Conservation (phyloP, 1,140 invertebrate species). For the Physella acuta region DNA sequence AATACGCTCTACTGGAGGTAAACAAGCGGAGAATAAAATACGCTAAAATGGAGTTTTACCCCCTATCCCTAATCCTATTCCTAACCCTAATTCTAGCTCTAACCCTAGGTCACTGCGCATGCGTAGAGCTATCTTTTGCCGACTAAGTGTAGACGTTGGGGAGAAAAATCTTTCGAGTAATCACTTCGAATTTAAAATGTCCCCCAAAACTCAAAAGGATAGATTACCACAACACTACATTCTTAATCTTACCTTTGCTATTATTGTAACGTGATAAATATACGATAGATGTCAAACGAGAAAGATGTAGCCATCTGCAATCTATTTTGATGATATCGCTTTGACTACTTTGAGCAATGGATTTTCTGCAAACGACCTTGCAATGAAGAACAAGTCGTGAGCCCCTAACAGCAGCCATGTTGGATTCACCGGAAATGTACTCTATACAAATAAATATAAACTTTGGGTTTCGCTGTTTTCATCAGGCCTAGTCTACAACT, state of each 20-base stretch:
- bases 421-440: not conserved
- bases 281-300: not conserved
- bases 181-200: not conserved
- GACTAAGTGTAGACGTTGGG: not conserved
- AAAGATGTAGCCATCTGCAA: not conserved
- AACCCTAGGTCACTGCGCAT: not conserved
- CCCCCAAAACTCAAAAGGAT: not conserved
- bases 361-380: conserved; percentile 31
- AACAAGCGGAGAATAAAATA: too few species aligned
- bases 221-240: not conserved
- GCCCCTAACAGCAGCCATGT: conserved; percentile 29
- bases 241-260: not conserved
- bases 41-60: too few species aligned
- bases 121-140: not conserved
- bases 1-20: too few species aligned
- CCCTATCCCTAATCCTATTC: too few species aligned
- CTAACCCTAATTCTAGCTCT: too few species aligned
- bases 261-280: not conserved
- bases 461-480: too few species aligned
- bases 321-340: not conserved
- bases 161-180: not conserved
- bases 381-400: conserved; percentile 25
- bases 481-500: too few species aligned
- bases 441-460: too few species aligned
- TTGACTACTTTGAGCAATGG: not conserved